Percentiles rank a stretch among this genome's conserved stretches.
These are phyloP conservation scores for Heliconius sara DNA, from an alignment of 2,888 invertebrate genomes.

Conservation along the genomic window DNA sequence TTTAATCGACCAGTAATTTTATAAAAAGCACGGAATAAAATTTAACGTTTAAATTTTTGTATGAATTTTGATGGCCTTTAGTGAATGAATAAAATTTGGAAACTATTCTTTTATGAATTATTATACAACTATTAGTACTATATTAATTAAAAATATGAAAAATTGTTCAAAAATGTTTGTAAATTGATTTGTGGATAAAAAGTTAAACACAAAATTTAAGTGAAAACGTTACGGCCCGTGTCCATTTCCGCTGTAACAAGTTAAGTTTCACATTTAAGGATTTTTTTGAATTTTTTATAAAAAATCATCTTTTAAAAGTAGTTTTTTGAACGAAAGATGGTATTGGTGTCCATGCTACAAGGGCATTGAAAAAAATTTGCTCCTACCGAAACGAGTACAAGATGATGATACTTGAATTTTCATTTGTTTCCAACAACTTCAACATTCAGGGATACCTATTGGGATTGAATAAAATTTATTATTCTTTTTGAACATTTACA, in stretches of 20 bases:
- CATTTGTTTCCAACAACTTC: background rate
- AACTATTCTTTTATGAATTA: background rate
- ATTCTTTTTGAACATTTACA: background rate
- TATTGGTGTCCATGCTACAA: background rate
- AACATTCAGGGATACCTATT: background rate
- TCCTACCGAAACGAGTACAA: background rate
- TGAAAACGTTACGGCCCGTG: too few relatives aligned
- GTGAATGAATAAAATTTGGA: background rate
- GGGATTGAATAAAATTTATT: background rate
- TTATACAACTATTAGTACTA: background rate
- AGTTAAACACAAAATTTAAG: too few relatives aligned
- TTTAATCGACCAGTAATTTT: background rate
- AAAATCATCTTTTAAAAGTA: too few relatives aligned
- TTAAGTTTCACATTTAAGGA: too few relatives aligned
- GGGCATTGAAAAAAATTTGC: background rate
- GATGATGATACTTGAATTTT: constrained; percentile 13
- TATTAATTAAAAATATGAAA: background rate
- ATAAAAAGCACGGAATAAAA: background rate
- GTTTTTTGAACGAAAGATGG: too few relatives aligned
- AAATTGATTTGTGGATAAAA: too few relatives aligned
- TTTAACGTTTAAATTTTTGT: background rate
- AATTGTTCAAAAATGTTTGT: background rate
- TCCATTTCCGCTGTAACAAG: too few relatives aligned
- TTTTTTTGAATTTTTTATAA: too few relatives aligned
- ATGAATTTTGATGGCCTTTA: background rate